Percentiles rank a stretch among this genome's conserved stretches.
phyloP scores from a whole-genome alignment of 2,797 vertebrate genomes.

The Danio kyathit region DNA sequence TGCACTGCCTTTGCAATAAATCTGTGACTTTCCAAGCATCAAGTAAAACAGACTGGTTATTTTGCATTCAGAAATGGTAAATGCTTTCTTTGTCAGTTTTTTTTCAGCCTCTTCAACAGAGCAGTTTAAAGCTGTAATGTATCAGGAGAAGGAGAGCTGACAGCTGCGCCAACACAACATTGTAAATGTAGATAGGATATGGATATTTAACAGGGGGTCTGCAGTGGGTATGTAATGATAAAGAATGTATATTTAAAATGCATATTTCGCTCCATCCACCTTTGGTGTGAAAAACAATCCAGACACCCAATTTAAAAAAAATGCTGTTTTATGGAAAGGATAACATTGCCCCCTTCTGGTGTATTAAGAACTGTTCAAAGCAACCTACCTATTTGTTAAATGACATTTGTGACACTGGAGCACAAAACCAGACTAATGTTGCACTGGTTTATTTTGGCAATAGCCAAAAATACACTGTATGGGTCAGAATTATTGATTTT shows the following conservation, averaged over 20 bases:
- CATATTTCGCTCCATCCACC: neutral
- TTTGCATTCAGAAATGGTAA: neutral
- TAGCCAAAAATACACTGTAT: no score
- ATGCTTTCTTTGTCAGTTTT: neutral
- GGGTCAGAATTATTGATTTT: no score
- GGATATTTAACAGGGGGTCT: neutral
- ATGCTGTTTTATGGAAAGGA: conserved; percentile 6
- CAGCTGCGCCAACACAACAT: neutral
- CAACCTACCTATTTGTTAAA: no score
- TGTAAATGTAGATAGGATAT: neutral
- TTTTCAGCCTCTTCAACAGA: neutral
- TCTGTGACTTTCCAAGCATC: neutral
- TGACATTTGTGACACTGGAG: no score
- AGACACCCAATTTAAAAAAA: neutral
- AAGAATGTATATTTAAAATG: neutral
- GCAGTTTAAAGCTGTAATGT: neutral
- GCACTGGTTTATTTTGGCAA: no score
- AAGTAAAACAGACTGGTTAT: neutral
- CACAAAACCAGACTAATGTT: no score
- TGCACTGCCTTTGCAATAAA: neutral
- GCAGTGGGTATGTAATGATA: neutral
- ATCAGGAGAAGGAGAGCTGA: neutral
- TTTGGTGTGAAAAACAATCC: neutral
- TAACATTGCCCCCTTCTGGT: conserved; percentile 59
- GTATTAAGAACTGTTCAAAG: neutral